Percentiles rank a stretch among this genome's conserved stretches.
Conservation (phyloP, 2,888 invertebrate species). For the Phortica okadai region DNA sequence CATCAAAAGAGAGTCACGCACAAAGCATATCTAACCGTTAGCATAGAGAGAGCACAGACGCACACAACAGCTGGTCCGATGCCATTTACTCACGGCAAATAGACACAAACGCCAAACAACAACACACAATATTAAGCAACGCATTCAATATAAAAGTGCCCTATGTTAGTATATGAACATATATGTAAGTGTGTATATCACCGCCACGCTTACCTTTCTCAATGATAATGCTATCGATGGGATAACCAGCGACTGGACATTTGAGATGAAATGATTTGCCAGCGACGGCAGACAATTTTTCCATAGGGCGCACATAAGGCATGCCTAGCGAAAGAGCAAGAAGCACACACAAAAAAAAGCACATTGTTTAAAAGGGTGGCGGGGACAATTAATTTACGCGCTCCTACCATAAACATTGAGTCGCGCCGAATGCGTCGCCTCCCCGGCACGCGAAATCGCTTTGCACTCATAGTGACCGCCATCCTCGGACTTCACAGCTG, state of each 20-base stretch:
- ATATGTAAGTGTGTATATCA: background rate
- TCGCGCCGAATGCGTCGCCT: slow-evolving; percentile 87
- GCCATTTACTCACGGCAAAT: no score
- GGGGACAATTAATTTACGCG: no score
- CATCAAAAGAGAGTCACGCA: no score
- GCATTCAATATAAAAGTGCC: no score
- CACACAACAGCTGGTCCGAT: no score
- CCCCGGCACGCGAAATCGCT: slow-evolving; percentile 88
- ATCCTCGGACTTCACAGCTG: slow-evolving; percentile 90
- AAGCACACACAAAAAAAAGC: no score
- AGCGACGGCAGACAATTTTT: slow-evolving; percentile 88
- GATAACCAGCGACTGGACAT: slow-evolving; percentile 93
- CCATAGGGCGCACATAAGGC: slow-evolving; percentile 90
- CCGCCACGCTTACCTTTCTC: slow-evolving; percentile 83
- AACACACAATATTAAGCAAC: no score
- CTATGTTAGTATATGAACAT: no score
- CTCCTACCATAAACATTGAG: slow-evolving; percentile 88
- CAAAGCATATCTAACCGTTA: no score
- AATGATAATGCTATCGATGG: slow-evolving; percentile 90
- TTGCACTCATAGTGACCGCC: slow-evolving; percentile 92
- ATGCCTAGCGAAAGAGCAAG: slow-evolving; percentile 77
- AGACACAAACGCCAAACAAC: no score
- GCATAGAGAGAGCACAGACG: no score
- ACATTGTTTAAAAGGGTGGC: background rate
- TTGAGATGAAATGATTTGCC: slow-evolving; percentile 88